phyloP scores from a whole-genome alignment of 2,888 invertebrate species.

The Mythimna albipuncta region DNA sequence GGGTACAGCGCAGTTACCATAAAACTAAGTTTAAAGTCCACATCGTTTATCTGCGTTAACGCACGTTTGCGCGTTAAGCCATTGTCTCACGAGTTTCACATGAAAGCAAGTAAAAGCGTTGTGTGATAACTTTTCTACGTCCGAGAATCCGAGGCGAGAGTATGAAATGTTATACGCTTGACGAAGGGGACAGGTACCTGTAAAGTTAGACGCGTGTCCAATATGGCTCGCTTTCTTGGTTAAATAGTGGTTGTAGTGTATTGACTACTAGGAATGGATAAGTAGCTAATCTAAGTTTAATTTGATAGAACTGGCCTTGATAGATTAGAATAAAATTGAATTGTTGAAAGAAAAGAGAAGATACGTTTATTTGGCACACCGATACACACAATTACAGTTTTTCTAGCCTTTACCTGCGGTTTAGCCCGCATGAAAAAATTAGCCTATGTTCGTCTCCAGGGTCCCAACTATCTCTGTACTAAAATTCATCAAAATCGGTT shows the following conservation, averaged over 20 bases:
- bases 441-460: too few species aligned
- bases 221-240: slow-evolving; percentile 46
- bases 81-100: slow-evolving; percentile 69
- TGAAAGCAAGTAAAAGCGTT: slow-evolving; percentile 72
- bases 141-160: slow-evolving; percentile 66
- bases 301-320: neutral
- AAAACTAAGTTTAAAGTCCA: slow-evolving; percentile 46
- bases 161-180: slow-evolving; percentile 73
- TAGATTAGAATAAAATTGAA: too few species aligned
- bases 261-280: neutral
- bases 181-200: slow-evolving; percentile 53
- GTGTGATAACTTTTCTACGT: slow-evolving; percentile 71
- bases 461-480: too few species aligned
- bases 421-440: too few species aligned
- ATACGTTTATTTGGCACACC: too few species aligned
- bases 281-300: neutral
- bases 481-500: too few species aligned
- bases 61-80: slow-evolving; percentile 56
- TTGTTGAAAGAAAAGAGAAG: too few species aligned
- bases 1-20: neutral
- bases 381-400: too few species aligned
- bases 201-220: slow-evolving; percentile 46
- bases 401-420: too few species aligned
- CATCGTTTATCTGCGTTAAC: slow-evolving; percentile 40
- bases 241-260: neutral